Percentiles rank a stretch among this genome's conserved stretches.
Conservation (phyloP, 2,113 vertebrate species). For the Chlorocebus sabaeus region DNA sequence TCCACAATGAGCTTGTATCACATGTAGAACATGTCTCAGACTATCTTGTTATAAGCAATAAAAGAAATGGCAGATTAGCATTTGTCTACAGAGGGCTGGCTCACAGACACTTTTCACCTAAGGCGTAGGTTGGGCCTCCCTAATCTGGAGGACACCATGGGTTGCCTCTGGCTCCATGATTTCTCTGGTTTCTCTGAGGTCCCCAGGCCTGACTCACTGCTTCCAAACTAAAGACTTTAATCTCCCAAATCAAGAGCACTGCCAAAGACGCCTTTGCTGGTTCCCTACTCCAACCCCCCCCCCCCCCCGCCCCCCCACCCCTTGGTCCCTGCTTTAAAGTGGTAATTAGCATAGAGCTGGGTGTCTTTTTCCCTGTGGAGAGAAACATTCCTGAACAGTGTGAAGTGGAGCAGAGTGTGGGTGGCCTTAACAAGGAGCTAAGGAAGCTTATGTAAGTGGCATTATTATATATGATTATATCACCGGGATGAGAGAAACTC, state of each 20-base stretch:
- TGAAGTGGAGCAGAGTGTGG: conserved; percentile 41
- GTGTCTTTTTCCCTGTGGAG: conserved; percentile 46
- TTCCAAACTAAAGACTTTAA: neutral
- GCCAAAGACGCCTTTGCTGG: neutral
- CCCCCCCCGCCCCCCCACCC: neutral
- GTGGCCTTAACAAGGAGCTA: conserved; percentile 59
- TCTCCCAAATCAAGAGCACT: neutral
- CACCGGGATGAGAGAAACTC: conserved; percentile 5
- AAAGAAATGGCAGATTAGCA: accelerated
- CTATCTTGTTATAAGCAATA: neutral
- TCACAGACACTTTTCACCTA: neutral
- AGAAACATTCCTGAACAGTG: conserved; percentile 44
- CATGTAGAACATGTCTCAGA: neutral
- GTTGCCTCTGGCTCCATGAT: neutral
- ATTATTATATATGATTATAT: conserved; percentile 65
- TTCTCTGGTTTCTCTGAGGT: neutral
- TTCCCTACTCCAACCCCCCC: no score
- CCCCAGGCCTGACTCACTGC: neutral
- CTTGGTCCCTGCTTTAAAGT: neutral
- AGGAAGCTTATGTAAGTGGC: conserved; percentile 58
- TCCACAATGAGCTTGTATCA: neutral
- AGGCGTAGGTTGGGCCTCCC: neutral
- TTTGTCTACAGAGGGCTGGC: neutral
- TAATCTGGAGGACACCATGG: accelerated
- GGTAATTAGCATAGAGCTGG: conserved; percentile 46